Evolutionary conservation across 2,888 invertebrate genomes (phyloP), one percentile per base, ranked within the genome.

Genomic region (Tethea ocularis): DNA sequence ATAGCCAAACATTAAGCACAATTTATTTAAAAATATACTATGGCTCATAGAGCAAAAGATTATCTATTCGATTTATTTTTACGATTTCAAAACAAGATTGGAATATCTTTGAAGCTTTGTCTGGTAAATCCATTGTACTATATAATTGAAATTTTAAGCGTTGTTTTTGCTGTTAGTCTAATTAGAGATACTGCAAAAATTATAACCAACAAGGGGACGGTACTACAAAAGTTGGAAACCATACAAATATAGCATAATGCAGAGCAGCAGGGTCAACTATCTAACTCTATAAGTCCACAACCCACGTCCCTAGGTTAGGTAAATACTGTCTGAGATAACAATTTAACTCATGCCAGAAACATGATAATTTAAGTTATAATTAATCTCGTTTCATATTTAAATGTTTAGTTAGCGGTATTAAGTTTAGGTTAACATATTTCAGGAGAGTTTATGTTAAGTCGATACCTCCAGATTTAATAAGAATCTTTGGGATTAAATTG

Each of bases 281-380:
- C 56, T 52, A 61, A 61, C 61, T 61, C 24, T 56, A 58, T 56
- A 56, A 53, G 58, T 58, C 58, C 33, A 61, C 58, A 58, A 33
- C 56, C 20, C 46, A 46, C 46, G 46, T 46, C 46, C 20, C 20
- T 46, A 46, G 17, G 46, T 46, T 46, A 46, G 20, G 46, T 46
- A 46, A 46, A 46, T 46, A 17, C 20, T 46, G 46, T 46, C 20
- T 46, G n/a, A 46, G 46, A 46, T 46, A 46, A 46, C 46, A 46
- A 20, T 46, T 46, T 46, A 46, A 46, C 20, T 46, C 46, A 15
- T 10, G 20, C 46, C 10, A 20, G n/a, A 20, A 46, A 46, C 46
- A 20, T 46, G 1, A 20, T 8, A 17, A 20, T 46, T 46, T 20
- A 20, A 46, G 20, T 20, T 46, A 46, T 46, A 20, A 46, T 20